phyloP scores from a whole-genome alignment of 2,113 vertebrate species.

The Nyctibius bracteatus region DNA sequence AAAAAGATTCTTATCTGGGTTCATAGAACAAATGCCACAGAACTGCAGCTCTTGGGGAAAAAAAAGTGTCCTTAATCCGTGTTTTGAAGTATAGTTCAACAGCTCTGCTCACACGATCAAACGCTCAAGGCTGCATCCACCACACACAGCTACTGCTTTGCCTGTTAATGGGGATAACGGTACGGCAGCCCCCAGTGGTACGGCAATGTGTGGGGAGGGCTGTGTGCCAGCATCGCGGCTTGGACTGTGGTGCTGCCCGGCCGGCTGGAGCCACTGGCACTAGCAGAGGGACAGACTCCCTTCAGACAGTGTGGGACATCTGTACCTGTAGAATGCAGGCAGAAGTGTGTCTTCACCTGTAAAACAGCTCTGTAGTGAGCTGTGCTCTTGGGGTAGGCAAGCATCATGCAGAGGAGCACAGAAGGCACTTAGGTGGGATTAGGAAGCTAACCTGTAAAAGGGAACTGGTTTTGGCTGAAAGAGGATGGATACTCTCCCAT shows the following conservation, averaged over 20 bases:
- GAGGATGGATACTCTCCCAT: neutral
- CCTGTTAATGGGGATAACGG: neutral
- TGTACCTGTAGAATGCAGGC: neutral
- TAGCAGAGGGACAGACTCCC: neutral
- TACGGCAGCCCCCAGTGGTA: neutral
- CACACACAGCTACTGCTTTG: neutral
- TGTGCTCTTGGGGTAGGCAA: neutral
- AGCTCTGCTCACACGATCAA: neutral
- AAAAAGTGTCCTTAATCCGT: neutral
- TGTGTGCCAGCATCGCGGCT: accelerated
- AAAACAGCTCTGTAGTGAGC: neutral
- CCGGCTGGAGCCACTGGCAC: accelerated
- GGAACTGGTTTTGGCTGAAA: neutral
- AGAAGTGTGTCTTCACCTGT: neutral
- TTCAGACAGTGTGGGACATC: neutral
- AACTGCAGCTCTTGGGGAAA: neutral
- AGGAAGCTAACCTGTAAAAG: neutral
- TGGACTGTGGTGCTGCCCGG: accelerated
- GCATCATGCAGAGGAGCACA: neutral
- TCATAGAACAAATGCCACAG: neutral
- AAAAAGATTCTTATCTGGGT: conserved; percentile 17
- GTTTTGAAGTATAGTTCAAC: neutral
- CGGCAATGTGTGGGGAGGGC: accelerated
- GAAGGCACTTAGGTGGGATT: neutral
- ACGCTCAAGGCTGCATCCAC: accelerated